A percentile compares a stretch with the other conserved stretches of the same genome.
These are phyloP conservation scores for Vireo altiloquus DNA, from an alignment of 2,113 vertebrate species.

Conservation along the genomic window DNA sequence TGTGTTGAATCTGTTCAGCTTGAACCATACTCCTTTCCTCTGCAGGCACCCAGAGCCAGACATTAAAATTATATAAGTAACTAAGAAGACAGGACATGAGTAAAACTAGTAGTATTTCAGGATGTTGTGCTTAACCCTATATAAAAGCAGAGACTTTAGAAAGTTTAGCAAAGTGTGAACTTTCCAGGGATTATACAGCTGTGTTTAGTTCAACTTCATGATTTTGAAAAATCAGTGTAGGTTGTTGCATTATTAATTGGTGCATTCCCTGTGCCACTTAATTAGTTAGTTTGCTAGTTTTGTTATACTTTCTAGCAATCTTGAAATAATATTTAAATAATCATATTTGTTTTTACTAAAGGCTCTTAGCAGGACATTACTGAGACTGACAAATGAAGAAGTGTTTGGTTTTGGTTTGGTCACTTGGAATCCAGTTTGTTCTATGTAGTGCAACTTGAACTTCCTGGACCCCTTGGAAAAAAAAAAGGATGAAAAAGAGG, in stretches of 20 bases:
- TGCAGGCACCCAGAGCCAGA: neutral
- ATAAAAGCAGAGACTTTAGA: neutral
- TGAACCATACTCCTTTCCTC: neutral
- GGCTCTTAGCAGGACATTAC: neutral
- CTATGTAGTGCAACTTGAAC: neutral
- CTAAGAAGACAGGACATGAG: neutral
- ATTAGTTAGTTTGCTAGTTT: neutral
- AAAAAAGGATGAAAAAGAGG: neutral
- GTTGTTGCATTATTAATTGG: neutral
- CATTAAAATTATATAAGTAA: neutral
- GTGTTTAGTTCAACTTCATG: neutral
- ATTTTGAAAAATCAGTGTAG: neutral
- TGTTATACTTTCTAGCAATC: neutral
- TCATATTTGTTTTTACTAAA: neutral
- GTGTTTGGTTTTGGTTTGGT: neutral
- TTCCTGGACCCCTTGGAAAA: neutral
- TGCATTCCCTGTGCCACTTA: neutral
- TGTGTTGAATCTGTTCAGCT: neutral
- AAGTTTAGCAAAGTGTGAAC: neutral
- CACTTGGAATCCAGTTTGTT: neutral
- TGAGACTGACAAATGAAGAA: neutral
- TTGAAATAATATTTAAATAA: neutral
- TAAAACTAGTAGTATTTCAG: neutral
- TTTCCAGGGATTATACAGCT: neutral
- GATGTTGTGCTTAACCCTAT: neutral